A percentile compares a stretch with the other conserved stretches of the same genome.
Evolutionary conservation across 1,140 invertebrate genomes (phyloP).

Genomic region (Cotesia glomerata): DNA sequence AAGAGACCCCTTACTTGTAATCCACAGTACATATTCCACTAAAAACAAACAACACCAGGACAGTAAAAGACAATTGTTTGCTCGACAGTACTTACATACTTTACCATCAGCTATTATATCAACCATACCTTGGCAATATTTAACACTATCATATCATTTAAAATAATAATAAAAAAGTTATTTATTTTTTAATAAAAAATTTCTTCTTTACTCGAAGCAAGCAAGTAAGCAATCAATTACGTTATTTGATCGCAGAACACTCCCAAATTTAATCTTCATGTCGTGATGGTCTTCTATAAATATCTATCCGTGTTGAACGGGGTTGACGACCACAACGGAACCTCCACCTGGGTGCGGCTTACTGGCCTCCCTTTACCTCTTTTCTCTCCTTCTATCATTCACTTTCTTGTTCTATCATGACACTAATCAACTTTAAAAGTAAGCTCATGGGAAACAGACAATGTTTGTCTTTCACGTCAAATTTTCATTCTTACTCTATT

Average conservation of each 20-base stretch:
- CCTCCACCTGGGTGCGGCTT: slow-evolving; percentile 34
- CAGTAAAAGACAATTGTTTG: slow-evolving; percentile 1
- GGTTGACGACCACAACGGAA: slow-evolving; percentile 36
- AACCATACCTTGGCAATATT: too few species aligned
- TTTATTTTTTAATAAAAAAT: not conserved
- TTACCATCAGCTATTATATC: not conserved
- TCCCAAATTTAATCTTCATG: slow-evolving; percentile 23
- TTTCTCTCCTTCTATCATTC: too few species aligned
- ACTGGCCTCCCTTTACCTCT: not conserved
- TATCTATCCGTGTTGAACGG: slow-evolving; percentile 22
- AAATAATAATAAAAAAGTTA: not conserved
- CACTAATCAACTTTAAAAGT: slow-evolving; percentile 28
- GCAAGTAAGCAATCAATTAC: not conserved
- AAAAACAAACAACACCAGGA: not conserved
- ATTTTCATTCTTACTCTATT: not conserved
- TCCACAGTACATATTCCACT: not conserved
- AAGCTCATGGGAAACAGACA: not conserved
- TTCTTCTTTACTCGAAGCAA: not conserved
- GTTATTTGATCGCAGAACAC: not conserved
- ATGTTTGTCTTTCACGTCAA: slow-evolving; percentile 5
- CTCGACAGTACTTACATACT: not conserved
- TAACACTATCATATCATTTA: not conserved
- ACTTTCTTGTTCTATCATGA: not conserved
- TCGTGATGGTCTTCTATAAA: slow-evolving; percentile 15
- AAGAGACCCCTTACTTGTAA: not conserved